phyloP scores from a whole-genome alignment of 2,113 vertebrate species.

The Atrichornis clamosus region DNA sequence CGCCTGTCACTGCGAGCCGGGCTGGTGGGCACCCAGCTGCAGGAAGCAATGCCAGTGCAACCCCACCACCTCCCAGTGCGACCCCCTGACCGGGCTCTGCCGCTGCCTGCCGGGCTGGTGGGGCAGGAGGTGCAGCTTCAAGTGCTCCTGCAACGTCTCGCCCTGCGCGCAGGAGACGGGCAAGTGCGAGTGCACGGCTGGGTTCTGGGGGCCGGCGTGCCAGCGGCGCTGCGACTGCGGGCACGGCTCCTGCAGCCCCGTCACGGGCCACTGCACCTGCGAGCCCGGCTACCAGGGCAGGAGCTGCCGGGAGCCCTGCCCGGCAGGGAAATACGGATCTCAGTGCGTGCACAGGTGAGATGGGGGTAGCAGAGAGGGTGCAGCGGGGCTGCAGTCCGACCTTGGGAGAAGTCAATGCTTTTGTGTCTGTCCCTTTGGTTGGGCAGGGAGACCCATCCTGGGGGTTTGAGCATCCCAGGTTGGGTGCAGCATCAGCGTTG shows the following conservation, averaged over 20 bases:
- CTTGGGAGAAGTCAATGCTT: fast-evolving
- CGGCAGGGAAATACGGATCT: conserved; percentile 72
- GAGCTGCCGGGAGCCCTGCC: conserved; percentile 78
- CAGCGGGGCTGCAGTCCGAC: too few species aligned
- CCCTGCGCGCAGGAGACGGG: conserved; percentile 81
- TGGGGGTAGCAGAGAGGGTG: neutral
- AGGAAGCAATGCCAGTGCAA: conserved; percentile 80
- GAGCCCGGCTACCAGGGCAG: conserved; percentile 76
- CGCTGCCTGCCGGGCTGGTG: conserved; percentile 80
- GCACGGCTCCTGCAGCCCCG: conserved; percentile 73
- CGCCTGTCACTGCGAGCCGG: conserved; percentile 82
- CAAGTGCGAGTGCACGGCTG: conserved; percentile 76
- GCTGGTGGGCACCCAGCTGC: conserved; percentile 86
- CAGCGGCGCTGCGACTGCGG: conserved; percentile 77
- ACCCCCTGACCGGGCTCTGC: conserved; percentile 80
- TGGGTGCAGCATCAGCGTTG: neutral
- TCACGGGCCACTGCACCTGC: conserved; percentile 80
- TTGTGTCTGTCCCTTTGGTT: neutral
- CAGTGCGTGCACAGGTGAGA: conserved; percentile 81
- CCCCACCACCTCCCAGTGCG: conserved; percentile 67
- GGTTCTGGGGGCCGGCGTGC: conserved; percentile 82
- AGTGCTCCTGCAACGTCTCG: conserved; percentile 80
- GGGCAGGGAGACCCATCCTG: fast-evolving
- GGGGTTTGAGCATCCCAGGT: too few species aligned
- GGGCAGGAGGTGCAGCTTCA: conserved; percentile 80